Base-by-base conservation (phyloP, 2,113 vertebrate genomes). In the Anguilla rostrata region DNA sequence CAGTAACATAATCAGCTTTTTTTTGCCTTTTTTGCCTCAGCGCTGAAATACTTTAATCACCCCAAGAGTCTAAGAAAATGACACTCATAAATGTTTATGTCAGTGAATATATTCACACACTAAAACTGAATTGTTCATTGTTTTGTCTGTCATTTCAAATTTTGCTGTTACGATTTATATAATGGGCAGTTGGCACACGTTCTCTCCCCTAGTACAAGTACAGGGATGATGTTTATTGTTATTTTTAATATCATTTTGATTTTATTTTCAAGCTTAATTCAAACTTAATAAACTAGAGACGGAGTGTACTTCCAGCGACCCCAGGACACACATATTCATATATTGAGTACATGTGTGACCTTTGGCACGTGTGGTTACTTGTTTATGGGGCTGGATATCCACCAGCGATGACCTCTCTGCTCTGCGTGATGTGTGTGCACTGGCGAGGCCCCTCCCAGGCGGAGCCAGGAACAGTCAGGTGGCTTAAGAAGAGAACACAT, bases 391-490 rank as follows among this genome's bases (percentile, higher is more conserved):
- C 43, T 83, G 82, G 82, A 83, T 39, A 1, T 15, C 9, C 5
- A 60, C 53, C 82, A 83, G 57, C 14, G 53, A 63, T 60, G 49
- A 83, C 82, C 82, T 63, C 49, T 39, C 18, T 39, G 26, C 56
- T 49, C 20, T 83, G 53, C 39, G 34, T 39, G 82, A 46, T 83
- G 82, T 83, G 49, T 39, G 49, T 29, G n/a, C 15, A 22, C 57
- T 60, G 56, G 82, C 56, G 12, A 12, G 53, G 8, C 34, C 82
- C 20, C n/a, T 83, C 34, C 22, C 34, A 34, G 18, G 11, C 29
- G 3, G 2, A 60, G 82, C 82, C 82, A 83, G 57, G 82, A 83
- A 39, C 34, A 39, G 82, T 83, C 82, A 83, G 53, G 82, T 83
- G 34, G n/a, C 16, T 39, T 66, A 5, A 16, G 82, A 83, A 39